phyloP scores from a whole-genome alignment of 2,888 invertebrate genomes.

The Drosophila meridionalis region DNA sequence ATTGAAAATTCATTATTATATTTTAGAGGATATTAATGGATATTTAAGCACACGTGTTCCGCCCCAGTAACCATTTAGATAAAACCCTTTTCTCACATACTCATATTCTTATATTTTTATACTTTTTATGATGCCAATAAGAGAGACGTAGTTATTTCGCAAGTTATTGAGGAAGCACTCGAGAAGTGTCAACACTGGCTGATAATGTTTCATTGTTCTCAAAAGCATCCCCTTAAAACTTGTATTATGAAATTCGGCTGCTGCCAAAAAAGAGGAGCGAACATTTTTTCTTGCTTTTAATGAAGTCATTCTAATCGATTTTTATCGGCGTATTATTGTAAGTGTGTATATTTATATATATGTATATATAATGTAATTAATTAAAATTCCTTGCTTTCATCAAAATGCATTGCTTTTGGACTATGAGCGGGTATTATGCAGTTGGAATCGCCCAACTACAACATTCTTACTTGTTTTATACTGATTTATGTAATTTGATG shows the following conservation, averaged over 20 bases:
- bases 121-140: not conserved
- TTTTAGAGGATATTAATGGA: not conserved
- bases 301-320: conserved; percentile 63
- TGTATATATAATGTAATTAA: not conserved
- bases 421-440: not conserved
- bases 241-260: conserved; percentile 24
- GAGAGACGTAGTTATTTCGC: not conserved
- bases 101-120: not conserved
- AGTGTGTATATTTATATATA: not conserved
- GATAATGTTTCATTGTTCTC: not conserved
- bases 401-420: no score
- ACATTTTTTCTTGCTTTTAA: conserved; percentile 35
- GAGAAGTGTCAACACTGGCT: not conserved
- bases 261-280: conserved; percentile 17
- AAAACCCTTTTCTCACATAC: not conserved
- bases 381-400: no score
- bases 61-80: not conserved
- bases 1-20: no score
- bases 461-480: not conserved
- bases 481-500: conserved; percentile 7
- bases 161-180: conserved; percentile 4
- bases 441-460: not conserved
- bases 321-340: conserved; percentile 9
- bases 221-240: not conserved
- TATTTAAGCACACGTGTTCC: not conserved